phyloP scores from a whole-genome alignment of 2,113 vertebrate species.

The Nycticryphes semicollaris region DNA sequence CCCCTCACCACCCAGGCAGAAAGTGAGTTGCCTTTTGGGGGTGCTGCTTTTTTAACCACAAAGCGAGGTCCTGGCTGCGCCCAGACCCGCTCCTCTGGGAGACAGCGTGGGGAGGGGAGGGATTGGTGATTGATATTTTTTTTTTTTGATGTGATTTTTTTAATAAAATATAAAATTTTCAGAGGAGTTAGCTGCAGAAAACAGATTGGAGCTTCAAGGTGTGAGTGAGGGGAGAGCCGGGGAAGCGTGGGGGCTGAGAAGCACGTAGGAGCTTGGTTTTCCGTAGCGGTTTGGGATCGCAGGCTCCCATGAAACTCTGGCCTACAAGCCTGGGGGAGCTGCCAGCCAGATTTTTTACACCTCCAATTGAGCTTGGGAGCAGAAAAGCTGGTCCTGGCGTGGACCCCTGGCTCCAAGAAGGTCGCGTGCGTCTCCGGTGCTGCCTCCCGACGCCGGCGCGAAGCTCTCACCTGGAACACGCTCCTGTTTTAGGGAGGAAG shows the following conservation, averaged over 20 bases:
- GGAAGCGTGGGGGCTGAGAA: not conserved
- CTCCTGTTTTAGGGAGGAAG: not conserved
- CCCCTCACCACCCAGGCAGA: constrained; percentile 74
- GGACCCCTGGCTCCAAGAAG: not conserved
- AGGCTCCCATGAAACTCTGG: accelerated
- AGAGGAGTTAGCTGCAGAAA: not conserved
- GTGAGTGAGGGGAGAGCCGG: not conserved
- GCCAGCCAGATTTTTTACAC: accelerated
- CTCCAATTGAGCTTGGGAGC: not conserved
- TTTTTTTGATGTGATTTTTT: too few relatives aligned
- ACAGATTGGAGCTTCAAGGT: accelerated
- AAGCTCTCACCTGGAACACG: accelerated
- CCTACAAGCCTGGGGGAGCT: not conserved
- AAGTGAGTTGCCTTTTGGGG: constrained; percentile 74
- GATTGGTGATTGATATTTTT: not conserved
- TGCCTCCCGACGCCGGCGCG: accelerated
- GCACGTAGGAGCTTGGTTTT: not conserved
- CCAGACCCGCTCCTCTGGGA: not conserved
- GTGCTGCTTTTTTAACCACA: not conserved
- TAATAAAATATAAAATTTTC: not conserved
- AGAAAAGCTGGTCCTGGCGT: not conserved
- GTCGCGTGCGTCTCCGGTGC: accelerated
- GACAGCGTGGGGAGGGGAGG: not conserved
- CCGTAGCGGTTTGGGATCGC: accelerated
- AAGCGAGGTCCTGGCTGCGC: not conserved